Evolutionary conservation across 2,888 invertebrate genomes (phyloP).

Genomic region (Ennomos quercinarius): DNA sequence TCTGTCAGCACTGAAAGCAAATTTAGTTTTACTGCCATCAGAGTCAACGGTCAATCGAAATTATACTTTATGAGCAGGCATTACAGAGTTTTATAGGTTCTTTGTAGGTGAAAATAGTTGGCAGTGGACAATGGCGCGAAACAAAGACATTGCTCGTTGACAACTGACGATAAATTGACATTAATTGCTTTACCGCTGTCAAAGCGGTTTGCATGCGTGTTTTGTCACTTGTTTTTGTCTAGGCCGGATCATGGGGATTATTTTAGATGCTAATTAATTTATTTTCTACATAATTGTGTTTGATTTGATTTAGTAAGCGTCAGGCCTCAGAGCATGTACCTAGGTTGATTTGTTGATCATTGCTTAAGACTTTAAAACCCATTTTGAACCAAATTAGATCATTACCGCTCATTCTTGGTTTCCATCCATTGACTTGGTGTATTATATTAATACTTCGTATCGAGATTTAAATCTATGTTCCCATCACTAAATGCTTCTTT

Average conservation of each 20-base stretch:
- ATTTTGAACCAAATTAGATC: constrained; percentile 9
- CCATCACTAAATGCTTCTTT: neutral
- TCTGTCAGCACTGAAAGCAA: constrained; percentile 39
- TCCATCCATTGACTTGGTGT: too few species aligned
- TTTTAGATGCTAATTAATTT: constrained; percentile 71
- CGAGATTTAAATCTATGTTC: too few species aligned
- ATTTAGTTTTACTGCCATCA: constrained; percentile 34
- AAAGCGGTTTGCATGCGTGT: constrained; percentile 57
- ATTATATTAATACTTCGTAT: too few species aligned
- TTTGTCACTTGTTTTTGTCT: constrained; percentile 51
- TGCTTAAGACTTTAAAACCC: constrained; percentile 24
- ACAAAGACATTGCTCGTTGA: constrained; percentile 69
- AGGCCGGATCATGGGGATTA: constrained; percentile 49
- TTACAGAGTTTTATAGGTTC: constrained; percentile 45
- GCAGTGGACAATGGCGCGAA: constrained; percentile 62
- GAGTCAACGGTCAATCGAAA: constrained; percentile 43
- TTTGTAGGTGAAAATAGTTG: constrained; percentile 43
- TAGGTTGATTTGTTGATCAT: neutral
- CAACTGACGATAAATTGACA: constrained; percentile 79
- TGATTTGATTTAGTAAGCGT: constrained; percentile 62
- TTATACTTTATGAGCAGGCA: constrained; percentile 45
- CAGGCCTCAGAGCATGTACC: constrained; percentile 19
- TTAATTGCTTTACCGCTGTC: constrained; percentile 74
- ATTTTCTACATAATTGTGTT: constrained; percentile 61
- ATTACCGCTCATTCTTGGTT: neutral